phyloP scores from a whole-genome alignment of 92 coral and sea anemone species.

The Micromussa lordhowensis region DNA sequence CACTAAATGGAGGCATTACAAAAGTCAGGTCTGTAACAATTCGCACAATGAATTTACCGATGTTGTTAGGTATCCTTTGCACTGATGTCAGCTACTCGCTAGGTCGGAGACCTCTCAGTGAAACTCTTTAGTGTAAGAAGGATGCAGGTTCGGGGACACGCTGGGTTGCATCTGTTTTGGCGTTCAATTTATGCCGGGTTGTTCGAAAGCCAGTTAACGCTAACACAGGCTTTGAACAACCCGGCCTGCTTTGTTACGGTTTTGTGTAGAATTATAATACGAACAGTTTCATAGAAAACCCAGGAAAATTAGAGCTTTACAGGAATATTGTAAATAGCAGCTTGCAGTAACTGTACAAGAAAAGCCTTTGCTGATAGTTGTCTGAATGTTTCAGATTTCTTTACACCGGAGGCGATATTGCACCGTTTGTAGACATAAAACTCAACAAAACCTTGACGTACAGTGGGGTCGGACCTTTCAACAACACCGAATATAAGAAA shows the following conservation, averaged over 20 bases:
- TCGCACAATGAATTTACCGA: not conserved
- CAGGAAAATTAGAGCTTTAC: not conserved
- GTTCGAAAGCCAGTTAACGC: too few relatives aligned
- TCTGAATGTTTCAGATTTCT: constrained; percentile 62
- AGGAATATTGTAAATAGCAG: not conserved
- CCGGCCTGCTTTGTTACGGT: too few relatives aligned
- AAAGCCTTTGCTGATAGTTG: not conserved
- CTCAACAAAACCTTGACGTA: constrained; percentile 85
- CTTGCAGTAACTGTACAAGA: not conserved
- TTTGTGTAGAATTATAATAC: too few relatives aligned
- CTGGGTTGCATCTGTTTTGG: too few relatives aligned
- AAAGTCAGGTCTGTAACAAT: constrained; percentile 65
- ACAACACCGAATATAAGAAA: constrained; percentile 76
- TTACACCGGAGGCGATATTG: constrained; percentile 83
- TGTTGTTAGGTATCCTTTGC: too few relatives aligned
- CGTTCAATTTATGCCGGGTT: too few relatives aligned
- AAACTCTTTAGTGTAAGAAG: too few relatives aligned
- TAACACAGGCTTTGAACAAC: too few relatives aligned
- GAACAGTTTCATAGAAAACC: not conserved
- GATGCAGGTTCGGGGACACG: too few relatives aligned
- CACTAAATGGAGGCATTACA: constrained; percentile 77
- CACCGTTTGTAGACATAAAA: constrained; percentile 75
- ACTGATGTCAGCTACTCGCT: too few relatives aligned
- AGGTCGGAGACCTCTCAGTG: too few relatives aligned
- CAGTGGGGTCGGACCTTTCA: constrained; percentile 67